These are phyloP conservation scores for Sphinx pinastri DNA, from an alignment of 2,888 invertebrate genomes.

Conservation along the genomic window DNA sequence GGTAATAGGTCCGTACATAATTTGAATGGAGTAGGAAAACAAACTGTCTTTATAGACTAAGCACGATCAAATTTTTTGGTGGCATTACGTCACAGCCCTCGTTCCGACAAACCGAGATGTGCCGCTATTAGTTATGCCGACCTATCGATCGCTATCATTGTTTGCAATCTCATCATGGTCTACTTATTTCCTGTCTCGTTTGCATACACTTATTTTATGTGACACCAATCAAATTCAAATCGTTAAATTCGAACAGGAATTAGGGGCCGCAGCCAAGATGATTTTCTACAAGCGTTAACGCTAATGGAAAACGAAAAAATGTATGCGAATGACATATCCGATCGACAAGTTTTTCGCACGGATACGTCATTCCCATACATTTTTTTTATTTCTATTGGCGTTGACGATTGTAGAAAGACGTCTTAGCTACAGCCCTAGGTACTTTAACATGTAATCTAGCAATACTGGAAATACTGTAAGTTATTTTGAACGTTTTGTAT, in stretches of 20 bases:
- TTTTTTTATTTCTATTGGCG: too few species aligned
- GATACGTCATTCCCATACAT: too few species aligned
- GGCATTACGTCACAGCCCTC: slow-evolving; percentile 37
- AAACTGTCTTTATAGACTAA: slow-evolving; percentile 44
- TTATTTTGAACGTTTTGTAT: too few species aligned
- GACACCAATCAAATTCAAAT: not conserved
- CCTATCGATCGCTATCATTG: slow-evolving; percentile 7
- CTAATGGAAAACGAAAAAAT: too few species aligned
- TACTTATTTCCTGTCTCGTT: not conserved
- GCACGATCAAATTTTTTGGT: slow-evolving; percentile 44
- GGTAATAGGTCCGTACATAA: slow-evolving; percentile 30
- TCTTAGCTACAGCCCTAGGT: too few species aligned
- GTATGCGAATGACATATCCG: too few species aligned
- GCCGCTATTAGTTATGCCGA: slow-evolving; percentile 3
- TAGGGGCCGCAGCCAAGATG: too few species aligned
- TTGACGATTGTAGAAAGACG: too few species aligned
- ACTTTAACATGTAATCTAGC: too few species aligned
- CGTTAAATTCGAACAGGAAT: not conserved
- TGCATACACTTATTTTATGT: not conserved
- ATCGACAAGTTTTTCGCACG: too few species aligned
- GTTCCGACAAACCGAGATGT: slow-evolving; percentile 19
- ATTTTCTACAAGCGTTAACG: too few species aligned
- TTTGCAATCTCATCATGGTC: slow-evolving; percentile 4
- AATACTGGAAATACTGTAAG: too few species aligned
- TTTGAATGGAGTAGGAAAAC: slow-evolving; percentile 39